These are phyloP conservation scores for Nicator chloris DNA, from an alignment of 2,113 vertebrate genomes.

Conservation along the genomic window DNA sequence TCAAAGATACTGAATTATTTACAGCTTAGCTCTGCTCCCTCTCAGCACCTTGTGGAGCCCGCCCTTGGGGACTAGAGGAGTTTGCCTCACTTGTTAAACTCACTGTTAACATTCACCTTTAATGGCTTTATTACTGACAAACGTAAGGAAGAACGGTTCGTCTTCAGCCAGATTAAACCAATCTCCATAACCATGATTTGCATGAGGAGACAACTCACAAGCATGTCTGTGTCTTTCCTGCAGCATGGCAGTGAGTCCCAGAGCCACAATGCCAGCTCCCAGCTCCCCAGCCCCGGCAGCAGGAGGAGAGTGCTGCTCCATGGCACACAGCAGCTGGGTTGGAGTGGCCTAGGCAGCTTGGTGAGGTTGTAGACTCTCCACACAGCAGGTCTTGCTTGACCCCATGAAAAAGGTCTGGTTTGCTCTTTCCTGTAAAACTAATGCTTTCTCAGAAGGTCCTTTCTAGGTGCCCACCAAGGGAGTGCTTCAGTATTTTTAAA, in stretches of 20 bases:
- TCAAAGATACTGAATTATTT: not conserved
- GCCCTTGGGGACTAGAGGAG: not conserved
- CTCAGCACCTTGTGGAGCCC: not conserved
- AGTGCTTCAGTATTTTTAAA: not conserved
- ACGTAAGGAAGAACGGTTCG: not conserved
- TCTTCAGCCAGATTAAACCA: not conserved
- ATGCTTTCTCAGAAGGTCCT: not conserved
- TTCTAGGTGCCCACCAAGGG: rapidly evolving
- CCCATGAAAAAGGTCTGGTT: not conserved
- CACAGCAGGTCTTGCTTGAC: not conserved
- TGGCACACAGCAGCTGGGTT: rapidly evolving
- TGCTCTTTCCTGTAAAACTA: not conserved
- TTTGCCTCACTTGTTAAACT: not conserved
- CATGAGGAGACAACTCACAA: not conserved
- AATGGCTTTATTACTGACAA: not conserved
- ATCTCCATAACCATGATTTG: not conserved
- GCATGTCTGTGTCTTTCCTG: not conserved
- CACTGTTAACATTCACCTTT: not conserved
- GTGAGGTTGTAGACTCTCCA: not conserved
- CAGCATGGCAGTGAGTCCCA: not conserved
- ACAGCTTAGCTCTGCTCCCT: not conserved
- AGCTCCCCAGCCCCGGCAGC: not conserved
- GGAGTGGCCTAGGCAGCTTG: rapidly evolving
- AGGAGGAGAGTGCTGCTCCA: not conserved
- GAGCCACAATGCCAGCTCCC: rapidly evolving